Evolutionary conservation across 1,140 invertebrate genomes (phyloP).

Genomic region (Macrotrachela quadricornifera): DNA sequence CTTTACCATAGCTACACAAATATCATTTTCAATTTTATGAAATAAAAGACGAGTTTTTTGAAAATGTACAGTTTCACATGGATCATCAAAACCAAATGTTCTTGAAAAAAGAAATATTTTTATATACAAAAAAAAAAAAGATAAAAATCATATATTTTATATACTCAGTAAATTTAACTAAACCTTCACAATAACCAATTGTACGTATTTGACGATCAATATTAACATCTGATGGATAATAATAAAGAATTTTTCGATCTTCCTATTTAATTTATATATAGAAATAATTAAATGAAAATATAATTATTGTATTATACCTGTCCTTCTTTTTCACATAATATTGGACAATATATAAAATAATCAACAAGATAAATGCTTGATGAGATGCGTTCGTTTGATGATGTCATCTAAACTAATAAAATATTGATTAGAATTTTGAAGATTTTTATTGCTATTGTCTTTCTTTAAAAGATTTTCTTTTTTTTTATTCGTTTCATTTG

Average conservation of each 20-base stretch:
- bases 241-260: slow-evolving; percentile 65
- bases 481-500: too few species aligned
- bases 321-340: too few species aligned
- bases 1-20: slow-evolving; percentile 70
- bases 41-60: slow-evolving; percentile 66
- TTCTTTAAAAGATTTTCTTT: too few species aligned
- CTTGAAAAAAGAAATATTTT: slow-evolving; percentile 35
- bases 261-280: slow-evolving; percentile 41
- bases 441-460: too few species aligned
- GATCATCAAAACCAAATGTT: slow-evolving; percentile 54
- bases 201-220: slow-evolving; percentile 62
- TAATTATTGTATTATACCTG: too few species aligned
- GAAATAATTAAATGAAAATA: too few species aligned
- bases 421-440: too few species aligned
- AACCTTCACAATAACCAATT: slow-evolving; percentile 69
- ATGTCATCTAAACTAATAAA: too few species aligned
- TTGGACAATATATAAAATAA: too few species aligned
- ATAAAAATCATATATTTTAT: slow-evolving; percentile 12
- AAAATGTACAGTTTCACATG: slow-evolving; percentile 62
- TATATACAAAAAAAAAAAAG: neutral
- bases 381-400: too few species aligned
- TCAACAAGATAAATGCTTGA: too few species aligned
- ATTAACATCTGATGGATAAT: slow-evolving; percentile 52
- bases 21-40: slow-evolving; percentile 57
- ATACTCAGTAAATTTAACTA: slow-evolving; percentile 73